These are phyloP conservation scores for Ophthalmolycus amberensis DNA, from an alignment of 2,113 vertebrate species.

Conservation along the genomic window DNA sequence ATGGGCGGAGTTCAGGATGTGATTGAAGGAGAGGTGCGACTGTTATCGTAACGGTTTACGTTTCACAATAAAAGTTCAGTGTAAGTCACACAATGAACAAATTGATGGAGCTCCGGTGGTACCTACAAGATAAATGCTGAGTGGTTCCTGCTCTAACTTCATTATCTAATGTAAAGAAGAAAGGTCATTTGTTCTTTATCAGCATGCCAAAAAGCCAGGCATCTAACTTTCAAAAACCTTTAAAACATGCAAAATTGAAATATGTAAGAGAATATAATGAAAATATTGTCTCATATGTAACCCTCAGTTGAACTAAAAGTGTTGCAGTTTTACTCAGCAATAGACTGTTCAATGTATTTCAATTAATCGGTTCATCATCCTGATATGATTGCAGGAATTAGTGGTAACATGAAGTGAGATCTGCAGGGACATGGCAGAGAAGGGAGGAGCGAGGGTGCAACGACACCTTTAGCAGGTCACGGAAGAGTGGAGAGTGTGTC, in stretches of 20 bases:
- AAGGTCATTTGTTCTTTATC: constrained; percentile 10
- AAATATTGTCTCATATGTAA: background rate
- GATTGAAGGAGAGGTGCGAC: background rate
- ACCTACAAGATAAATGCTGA: constrained; percentile 11
- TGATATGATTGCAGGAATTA: background rate
- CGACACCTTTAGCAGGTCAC: constrained; percentile 26
- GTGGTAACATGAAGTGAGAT: constrained; percentile 1
- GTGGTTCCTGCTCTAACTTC: background rate
- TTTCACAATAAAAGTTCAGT: background rate
- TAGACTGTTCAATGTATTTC: background rate
- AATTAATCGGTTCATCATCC: constrained; percentile 4
- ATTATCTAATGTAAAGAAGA: background rate
- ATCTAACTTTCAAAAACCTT: constrained; percentile 21
- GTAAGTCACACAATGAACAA: background rate
- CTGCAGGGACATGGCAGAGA: background rate
- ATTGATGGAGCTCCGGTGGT: background rate
- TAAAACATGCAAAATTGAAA: constrained; percentile 1
- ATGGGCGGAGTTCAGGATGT: background rate
- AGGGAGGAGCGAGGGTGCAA: background rate
- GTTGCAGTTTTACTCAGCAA: background rate
- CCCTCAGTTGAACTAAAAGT: background rate
- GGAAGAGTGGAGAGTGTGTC: constrained; percentile 27
- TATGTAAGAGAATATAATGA: background rate
- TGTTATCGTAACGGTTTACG: background rate
- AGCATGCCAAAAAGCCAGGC: background rate